Conservation (phyloP, 2,888 invertebrate species). For the Caenorhabditis japonica region DNA sequence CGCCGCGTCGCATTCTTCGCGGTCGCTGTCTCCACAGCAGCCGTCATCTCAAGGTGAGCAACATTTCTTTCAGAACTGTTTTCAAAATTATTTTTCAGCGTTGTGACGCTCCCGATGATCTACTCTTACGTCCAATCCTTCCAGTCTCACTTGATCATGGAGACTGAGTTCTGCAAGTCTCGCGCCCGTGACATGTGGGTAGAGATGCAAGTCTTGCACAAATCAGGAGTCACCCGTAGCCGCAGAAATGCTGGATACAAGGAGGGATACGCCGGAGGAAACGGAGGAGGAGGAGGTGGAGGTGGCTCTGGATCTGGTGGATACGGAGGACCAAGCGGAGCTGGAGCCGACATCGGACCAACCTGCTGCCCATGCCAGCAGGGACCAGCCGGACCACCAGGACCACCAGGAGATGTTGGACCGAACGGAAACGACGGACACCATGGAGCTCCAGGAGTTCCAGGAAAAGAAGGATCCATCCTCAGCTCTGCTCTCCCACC, state of each 20-base stretch:
- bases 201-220: constrained; percentile 76
- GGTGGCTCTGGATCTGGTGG: constrained; percentile 66
- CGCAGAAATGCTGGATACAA: constrained; percentile 60
- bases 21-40: constrained; percentile 76
- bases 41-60: constrained; percentile 68
- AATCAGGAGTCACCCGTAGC: constrained; percentile 61
- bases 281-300: constrained; percentile 63
- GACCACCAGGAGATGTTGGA: constrained; percentile 66
- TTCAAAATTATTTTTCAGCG: constrained; percentile 16
- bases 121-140: constrained; percentile 76
- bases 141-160: constrained; percentile 76
- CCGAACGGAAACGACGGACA: constrained; percentile 66
- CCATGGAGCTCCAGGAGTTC: constrained; percentile 69
- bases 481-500: constrained; percentile 66
- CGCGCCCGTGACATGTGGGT: constrained; percentile 77
- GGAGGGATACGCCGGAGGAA: constrained; percentile 61
- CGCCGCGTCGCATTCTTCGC: constrained; percentile 77
- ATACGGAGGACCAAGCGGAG: constrained; percentile 58
- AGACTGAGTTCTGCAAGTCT: constrained; percentile 76
- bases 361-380: constrained; percentile 72
- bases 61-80: background rate
- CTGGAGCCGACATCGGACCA: constrained; percentile 61
- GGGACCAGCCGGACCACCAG: constrained; percentile 65
- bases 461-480: constrained; percentile 68
- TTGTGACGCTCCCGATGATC: constrained; percentile 76